Conservation (phyloP, 1,140 invertebrate species). For the Drosophila ambigua region DNA sequence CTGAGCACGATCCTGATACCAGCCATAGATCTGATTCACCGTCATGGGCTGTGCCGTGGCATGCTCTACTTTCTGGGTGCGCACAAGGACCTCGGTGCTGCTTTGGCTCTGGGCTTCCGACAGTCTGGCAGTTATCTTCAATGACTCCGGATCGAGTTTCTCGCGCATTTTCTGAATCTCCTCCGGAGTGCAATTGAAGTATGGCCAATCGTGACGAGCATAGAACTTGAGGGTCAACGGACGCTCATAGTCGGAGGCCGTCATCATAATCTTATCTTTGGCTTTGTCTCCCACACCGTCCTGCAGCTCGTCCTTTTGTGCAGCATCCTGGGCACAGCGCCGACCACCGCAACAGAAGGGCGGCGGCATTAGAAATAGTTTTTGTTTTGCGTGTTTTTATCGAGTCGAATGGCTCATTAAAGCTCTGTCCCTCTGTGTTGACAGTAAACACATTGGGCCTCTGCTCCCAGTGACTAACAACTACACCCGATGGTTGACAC, state of each 20-base stretch:
- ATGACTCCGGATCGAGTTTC: conserved; percentile 44
- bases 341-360: conserved; percentile 66
- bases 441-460: conserved; percentile 23
- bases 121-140: conserved; percentile 13
- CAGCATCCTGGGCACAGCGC: conserved; percentile 39
- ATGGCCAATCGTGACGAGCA: conserved; percentile 65
- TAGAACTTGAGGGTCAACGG: conserved; percentile 64
- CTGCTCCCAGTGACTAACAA: conserved; percentile 6
- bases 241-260: conserved; percentile 30
- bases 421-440: conserved; percentile 28
- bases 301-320: neutral
- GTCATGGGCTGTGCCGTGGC: conserved; percentile 58
- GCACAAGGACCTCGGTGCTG: neutral
- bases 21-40: conserved; percentile 64
- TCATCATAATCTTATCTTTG: conserved; percentile 4
- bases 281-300: neutral
- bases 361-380: conserved; percentile 48
- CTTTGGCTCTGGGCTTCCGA: neutral
- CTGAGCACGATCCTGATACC: conserved; percentile 61
- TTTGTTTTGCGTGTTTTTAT: conserved; percentile 12
- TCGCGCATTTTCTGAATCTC: conserved; percentile 41
- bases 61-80: conserved; percentile 49
- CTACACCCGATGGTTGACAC: conserved; percentile 16
- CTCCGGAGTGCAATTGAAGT: conserved; percentile 52
- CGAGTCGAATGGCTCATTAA: conserved; percentile 23